phyloP scores from a whole-genome alignment of 30 jellyfish, hydroid and myxozoan genomes.

The Aurelia sp. region DNA sequence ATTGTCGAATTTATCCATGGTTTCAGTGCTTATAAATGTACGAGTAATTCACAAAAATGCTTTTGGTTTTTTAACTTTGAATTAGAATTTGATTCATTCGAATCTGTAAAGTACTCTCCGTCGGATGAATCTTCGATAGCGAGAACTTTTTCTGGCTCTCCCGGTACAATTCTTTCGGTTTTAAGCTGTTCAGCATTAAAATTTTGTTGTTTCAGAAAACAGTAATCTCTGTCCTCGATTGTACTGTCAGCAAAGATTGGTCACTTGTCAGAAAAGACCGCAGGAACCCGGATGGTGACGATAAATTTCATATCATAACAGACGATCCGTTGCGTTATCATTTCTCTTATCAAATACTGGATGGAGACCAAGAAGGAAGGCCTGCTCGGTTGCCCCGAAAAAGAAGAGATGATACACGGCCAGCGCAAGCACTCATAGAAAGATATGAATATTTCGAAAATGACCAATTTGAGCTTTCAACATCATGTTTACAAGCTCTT shows the following conservation, averaged over 20 bases:
- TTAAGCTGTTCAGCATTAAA: not conserved
- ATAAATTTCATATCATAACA: slow-evolving; percentile 22
- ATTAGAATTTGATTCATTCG: too few species aligned
- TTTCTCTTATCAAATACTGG: slow-evolving; percentile 85
- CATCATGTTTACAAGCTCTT: slow-evolving; percentile 58
- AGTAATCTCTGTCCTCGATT: slow-evolving; percentile 81
- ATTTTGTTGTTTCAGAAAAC: slow-evolving; percentile 66
- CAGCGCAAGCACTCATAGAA: slow-evolving; percentile 28
- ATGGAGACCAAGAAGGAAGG: slow-evolving; percentile 84
- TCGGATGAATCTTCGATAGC: too few species aligned
- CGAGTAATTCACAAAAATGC: too few species aligned
- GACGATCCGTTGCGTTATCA: slow-evolving; percentile 88
- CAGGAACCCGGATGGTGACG: not conserved
- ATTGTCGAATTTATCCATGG: too few species aligned
- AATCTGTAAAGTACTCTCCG: too few species aligned
- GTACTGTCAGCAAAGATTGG: slow-evolving; percentile 60
- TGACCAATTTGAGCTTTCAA: slow-evolving; percentile 18
- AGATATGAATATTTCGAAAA: not conserved
- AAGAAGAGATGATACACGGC: slow-evolving; percentile 14
- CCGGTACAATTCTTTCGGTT: too few species aligned
- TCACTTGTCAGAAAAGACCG: too few species aligned
- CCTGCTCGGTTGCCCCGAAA: slow-evolving; percentile 43
- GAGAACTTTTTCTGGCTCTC: too few species aligned
- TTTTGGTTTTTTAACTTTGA: too few species aligned
- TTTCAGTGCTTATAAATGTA: too few species aligned